Conservation (phyloP, 2,888 invertebrate species). For the Gymnocheta viridis region DNA sequence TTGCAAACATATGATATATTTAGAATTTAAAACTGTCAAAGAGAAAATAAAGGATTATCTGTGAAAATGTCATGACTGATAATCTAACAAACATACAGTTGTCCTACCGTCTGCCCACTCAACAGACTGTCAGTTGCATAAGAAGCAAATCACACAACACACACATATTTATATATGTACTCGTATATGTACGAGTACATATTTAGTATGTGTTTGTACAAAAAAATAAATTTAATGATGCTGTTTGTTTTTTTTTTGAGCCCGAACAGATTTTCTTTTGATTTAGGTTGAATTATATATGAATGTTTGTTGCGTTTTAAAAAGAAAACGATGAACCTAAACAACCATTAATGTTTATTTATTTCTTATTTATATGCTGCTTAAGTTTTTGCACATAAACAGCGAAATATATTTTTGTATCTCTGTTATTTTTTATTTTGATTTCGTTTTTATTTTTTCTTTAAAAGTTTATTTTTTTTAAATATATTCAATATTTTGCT, state of each 20-base stretch:
- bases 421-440: too few species aligned
- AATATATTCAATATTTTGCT: conserved; percentile 26
- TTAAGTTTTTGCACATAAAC: conserved; percentile 11
- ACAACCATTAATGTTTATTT: conserved; percentile 20
- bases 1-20: background rate
- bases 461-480: background rate
- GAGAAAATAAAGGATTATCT: conserved; percentile 32
- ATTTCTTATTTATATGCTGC: conserved; percentile 11
- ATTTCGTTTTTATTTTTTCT: background rate
- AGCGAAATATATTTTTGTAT: conserved; percentile 1
- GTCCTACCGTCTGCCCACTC: conserved; percentile 12
- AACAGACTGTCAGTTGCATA: conserved; percentile 13
- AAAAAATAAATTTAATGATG: too few species aligned
- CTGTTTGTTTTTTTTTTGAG: background rate
- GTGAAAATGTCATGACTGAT: background rate
- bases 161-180: background rate
- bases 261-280: conserved; percentile 30
- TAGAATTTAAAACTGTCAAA: conserved; percentile 41
- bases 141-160: background rate
- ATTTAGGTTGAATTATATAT: background rate
- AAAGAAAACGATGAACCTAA: background rate
- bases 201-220: too few species aligned
- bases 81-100: background rate
- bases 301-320: background rate
- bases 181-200: background rate